phyloP scores from a whole-genome alignment of 2,888 invertebrate species.

The Pediacus dermestoides region DNA sequence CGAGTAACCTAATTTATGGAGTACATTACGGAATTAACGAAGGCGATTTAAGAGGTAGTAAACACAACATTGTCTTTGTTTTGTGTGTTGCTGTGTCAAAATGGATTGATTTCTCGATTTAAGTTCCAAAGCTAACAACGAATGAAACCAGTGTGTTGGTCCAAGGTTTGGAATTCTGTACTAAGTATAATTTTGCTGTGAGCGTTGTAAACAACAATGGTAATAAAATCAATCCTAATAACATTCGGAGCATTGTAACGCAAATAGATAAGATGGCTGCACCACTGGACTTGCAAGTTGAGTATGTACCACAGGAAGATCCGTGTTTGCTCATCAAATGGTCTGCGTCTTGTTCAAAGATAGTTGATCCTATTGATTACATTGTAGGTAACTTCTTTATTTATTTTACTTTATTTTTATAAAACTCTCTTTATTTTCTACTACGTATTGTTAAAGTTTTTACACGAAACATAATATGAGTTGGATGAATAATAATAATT shows the following conservation, averaged over 20 bases:
- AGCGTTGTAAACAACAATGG: conserved; percentile 17
- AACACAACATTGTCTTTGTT: no score
- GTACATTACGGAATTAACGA: conserved; percentile 34
- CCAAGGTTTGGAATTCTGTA: conserved; percentile 35
- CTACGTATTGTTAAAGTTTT: no score
- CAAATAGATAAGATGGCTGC: conserved; percentile 29
- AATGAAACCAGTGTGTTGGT: conserved; percentile 29
- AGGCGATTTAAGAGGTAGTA: conserved; percentile 32
- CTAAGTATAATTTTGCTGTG: conserved; percentile 36
- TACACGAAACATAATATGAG: no score
- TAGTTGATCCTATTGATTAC: conserved; percentile 36
- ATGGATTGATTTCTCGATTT: conserved; percentile 17
- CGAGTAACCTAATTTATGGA: conserved; percentile 31
- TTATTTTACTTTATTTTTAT: no score
- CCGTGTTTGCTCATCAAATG: conserved; percentile 39
- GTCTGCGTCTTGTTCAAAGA: conserved; percentile 39
- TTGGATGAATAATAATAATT: no score
- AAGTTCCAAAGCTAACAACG: conserved; percentile 35
- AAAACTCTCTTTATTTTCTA: no score
- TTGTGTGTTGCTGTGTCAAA: conserved; percentile 1
- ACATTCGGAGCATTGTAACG: conserved; percentile 35
- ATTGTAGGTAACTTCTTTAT: conserved; percentile 30
- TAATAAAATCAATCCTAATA: conserved; percentile 32
- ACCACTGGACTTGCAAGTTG: conserved; percentile 35
- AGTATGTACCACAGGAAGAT: conserved; percentile 32